Evolutionary conservation across 1,140 invertebrate species (phyloP).

Genomic region (Pomacea maculata): DNA sequence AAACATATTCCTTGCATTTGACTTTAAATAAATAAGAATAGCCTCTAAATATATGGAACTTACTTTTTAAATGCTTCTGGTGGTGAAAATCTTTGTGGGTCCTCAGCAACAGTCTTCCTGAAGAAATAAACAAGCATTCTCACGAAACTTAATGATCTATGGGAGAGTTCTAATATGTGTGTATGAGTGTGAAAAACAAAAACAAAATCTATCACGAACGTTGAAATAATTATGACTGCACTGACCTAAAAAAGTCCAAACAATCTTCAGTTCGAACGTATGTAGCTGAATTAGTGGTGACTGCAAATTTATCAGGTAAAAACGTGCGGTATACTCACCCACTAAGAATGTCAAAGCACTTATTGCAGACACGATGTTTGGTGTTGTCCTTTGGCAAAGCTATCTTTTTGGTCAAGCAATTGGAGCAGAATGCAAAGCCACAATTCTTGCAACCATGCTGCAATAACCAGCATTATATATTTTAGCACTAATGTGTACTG

Average conservation of each 20-base stretch:
- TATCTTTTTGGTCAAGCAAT: constrained; percentile 56
- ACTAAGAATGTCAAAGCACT: constrained; percentile 53
- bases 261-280: no score
- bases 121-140: background rate
- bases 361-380: constrained; percentile 59
- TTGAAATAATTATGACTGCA: no score
- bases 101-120: constrained; percentile 25
- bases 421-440: constrained; percentile 64
- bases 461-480: constrained; percentile 10
- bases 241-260: no score
- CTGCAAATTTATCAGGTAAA: no score
- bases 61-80: constrained; percentile 48
- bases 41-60: constrained; percentile 19
- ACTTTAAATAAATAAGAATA: background rate
- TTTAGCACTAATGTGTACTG: background rate
- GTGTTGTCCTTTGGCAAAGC: constrained; percentile 58
- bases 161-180: no score
- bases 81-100: constrained; percentile 34
- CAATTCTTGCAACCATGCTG: constrained; percentile 64
- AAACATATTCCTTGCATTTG: no score
- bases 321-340: constrained; percentile 38
- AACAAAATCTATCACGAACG: no score
- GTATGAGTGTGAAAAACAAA: no score
- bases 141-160: no score
- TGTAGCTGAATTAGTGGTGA: no score